Evolutionary conservation across 1,140 invertebrate species (phyloP).

Genomic region (Theocolax elegans): DNA sequence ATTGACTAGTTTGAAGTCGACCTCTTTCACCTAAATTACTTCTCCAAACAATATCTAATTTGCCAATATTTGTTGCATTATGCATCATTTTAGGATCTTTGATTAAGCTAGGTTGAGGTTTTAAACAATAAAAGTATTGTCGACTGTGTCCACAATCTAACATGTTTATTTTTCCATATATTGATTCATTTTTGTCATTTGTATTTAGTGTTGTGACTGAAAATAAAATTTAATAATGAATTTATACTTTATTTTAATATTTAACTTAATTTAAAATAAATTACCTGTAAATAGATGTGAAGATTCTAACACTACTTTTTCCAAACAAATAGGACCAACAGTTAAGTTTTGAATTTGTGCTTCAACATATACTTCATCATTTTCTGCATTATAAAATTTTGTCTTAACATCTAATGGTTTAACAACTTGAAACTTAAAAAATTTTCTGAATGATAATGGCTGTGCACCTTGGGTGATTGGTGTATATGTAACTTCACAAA

Average conservation of each 20-base stretch:
- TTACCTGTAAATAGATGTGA: constrained; percentile 85
- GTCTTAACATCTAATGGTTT: constrained; percentile 99
- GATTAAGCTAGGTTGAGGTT: constrained; percentile 79
- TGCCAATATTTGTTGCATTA: constrained; percentile 91
- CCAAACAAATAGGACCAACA: constrained; percentile 86
- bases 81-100: constrained; percentile 81
- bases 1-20: constrained; percentile 92
- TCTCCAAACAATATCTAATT: constrained; percentile 97
- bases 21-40: constrained; percentile 95
- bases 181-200: constrained; percentile 73
- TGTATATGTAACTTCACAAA: constrained; percentile 95
- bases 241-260: constrained; percentile 13
- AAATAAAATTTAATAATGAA: constrained; percentile 20
- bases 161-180: constrained; percentile 88
- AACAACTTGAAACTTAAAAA: constrained; percentile 98
- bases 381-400: constrained; percentile 97
- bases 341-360: constrained; percentile 97
- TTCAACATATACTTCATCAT: constrained; percentile 96
- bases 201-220: constrained; percentile 76
- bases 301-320: constrained; percentile 91
- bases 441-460: constrained; percentile 87
- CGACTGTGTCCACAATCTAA: constrained; percentile 82
- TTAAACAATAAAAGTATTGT: constrained; percentile 94
- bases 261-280: constrained; percentile 7
- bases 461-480: constrained; percentile 73